Base-by-base conservation (phyloP, 2,888 invertebrate genomes). In the Sipha maydis region DNA sequence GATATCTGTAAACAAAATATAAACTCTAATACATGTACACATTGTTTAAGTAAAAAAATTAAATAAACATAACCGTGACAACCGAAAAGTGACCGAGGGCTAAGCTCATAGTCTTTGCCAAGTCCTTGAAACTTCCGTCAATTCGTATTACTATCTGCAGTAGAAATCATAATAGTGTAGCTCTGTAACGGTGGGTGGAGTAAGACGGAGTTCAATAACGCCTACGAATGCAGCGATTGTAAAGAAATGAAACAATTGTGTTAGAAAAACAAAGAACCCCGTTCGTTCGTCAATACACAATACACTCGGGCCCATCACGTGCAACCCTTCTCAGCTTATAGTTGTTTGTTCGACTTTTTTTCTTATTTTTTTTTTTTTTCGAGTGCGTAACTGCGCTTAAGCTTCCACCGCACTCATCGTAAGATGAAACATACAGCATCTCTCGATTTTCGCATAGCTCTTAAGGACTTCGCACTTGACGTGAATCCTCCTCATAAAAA, bases 261-360 rank as follows among this genome's bases (percentile, higher is more conserved):
- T 48, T 48, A 3, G 34, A 11, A 28, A 8, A 73, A 48, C 48
- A 48, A 48, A 48, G 48, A 75, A 56, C 31, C 38, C 38, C 14
- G 28, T 34, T 28, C 28, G 7, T 38, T 56, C 38, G 28, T 75
- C 82, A 25, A 56, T 76, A 78, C 17, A 77, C 21, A n/a, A 48
- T 48, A 48, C 34, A 83, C 41, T 84, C 11, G n/a, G 21, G 28
- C 7, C 19, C 61, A 84, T 9, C 61, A 84, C 17, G 75, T 84
- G 75, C 83, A 75, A 75, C 75, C 75, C 54, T 84, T 84, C 83
- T 14, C 84, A 61, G 76, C 61, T 84, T 76, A 84, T 76, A 84
- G 75, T 76, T 61, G 28, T 84, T 75, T 83, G 56, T 75, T 41
- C 48, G 48, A 2, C 11, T 48, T 48, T 48, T 48, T 48, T 48